phyloP scores from a whole-genome alignment of 2,888 invertebrate genomes.

The Anaspis maculata region DNA sequence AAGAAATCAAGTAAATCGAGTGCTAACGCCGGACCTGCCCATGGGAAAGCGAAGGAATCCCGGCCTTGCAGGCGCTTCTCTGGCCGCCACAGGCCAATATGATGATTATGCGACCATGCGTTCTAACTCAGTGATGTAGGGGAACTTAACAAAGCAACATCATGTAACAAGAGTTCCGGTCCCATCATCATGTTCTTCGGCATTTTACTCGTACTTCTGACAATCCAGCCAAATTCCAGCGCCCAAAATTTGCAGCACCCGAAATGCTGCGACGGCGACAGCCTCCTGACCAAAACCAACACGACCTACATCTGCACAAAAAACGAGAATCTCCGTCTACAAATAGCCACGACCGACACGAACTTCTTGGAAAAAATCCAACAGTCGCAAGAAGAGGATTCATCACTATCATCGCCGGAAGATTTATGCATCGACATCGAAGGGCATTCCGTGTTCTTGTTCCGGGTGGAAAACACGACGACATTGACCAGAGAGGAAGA shows the following conservation, averaged over 20 bases:
- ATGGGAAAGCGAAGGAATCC: too few species aligned
- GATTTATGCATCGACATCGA: background rate
- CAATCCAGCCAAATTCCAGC: background rate
- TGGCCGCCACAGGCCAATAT: too few species aligned
- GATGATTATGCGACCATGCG: too few species aligned
- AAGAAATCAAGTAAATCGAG: too few species aligned
- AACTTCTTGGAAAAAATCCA: background rate
- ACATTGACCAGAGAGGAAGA: background rate
- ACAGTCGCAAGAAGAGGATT: too few species aligned
- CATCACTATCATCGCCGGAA: too few species aligned
- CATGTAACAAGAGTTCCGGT: too few species aligned
- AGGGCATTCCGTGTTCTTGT: background rate
- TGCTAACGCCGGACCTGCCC: too few species aligned
- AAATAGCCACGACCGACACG: background rate
- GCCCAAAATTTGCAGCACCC: background rate
- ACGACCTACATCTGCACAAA: background rate
- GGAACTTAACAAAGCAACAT: too few species aligned
- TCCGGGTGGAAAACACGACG: background rate
- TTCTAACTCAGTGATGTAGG: too few species aligned
- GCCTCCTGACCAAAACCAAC: background rate
- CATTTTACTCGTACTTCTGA: background rate
- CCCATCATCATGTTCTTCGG: background rate
- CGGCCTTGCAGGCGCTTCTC: too few species aligned
- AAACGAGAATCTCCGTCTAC: background rate
- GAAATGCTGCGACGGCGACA: background rate